Evolutionary conservation across 1,140 invertebrate species (phyloP).

Genomic region (Drusus annulatus): DNA sequence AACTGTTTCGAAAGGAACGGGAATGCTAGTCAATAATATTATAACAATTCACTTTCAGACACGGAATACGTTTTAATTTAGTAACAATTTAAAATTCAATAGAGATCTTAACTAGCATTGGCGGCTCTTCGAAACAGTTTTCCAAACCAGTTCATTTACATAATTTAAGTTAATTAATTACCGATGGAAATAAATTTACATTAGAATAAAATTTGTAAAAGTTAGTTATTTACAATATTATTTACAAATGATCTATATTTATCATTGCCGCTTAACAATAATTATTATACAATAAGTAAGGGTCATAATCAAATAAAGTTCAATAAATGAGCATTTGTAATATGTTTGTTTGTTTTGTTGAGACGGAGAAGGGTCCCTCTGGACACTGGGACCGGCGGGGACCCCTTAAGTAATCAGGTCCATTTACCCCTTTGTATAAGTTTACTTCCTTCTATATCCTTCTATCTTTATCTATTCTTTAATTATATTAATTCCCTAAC

Average conservation of each 20-base stretch:
- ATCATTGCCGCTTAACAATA: constrained; percentile 53
- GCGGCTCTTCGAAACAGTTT: constrained; percentile 14
- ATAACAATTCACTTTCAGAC: background rate
- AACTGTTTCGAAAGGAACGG: constrained; percentile 40
- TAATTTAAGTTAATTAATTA: constrained; percentile 56
- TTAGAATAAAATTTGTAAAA: constrained; percentile 60
- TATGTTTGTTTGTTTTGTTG: constrained; percentile 36
- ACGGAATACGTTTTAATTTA: constrained; percentile 5
- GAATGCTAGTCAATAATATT: background rate
- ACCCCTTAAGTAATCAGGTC: constrained; percentile 17
- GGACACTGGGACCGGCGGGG: constrained; percentile 29
- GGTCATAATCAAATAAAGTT: constrained; percentile 41
- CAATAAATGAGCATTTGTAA: constrained; percentile 55
- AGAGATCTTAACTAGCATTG: constrained; percentile 4
- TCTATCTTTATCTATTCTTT: constrained; percentile 30
- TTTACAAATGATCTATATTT: constrained; percentile 53
- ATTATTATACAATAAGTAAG: constrained; percentile 41
- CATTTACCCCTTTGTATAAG: constrained; percentile 11
- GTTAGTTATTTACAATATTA: constrained; percentile 57
- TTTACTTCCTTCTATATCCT: background rate
- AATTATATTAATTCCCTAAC: constrained; percentile 57
- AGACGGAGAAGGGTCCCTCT: constrained; percentile 38
- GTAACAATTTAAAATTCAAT: background rate
- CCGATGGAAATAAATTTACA: constrained; percentile 56
- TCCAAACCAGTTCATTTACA: constrained; percentile 31